phyloP scores from a whole-genome alignment of 2,888 invertebrate genomes.

The Adelognathus sp. region DNA sequence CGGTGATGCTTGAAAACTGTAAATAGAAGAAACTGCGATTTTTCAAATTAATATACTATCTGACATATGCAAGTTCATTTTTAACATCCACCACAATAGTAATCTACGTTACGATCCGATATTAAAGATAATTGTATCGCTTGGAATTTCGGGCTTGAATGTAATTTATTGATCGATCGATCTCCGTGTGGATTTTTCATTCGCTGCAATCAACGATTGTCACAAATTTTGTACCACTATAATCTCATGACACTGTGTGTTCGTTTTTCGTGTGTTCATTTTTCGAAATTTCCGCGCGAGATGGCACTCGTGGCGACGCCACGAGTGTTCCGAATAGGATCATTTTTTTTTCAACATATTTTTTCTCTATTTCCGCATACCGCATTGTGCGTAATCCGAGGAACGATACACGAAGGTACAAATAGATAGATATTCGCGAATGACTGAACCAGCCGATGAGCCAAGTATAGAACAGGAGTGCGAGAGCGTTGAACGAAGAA shows the following conservation, averaged over 20 bases:
- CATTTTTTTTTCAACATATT: conserved; percentile 33
- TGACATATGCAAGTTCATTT: background rate
- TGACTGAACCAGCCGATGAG: conserved; percentile 34
- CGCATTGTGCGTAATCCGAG: conserved; percentile 9
- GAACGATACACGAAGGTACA: conserved; percentile 46
- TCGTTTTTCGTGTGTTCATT: background rate
- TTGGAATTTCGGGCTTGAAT: conserved; percentile 10
- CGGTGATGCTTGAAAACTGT: conserved; percentile 42
- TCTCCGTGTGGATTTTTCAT: conserved; percentile 5
- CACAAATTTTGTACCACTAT: conserved; percentile 41
- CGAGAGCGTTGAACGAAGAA: too few relatives aligned
- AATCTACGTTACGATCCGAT: background rate
- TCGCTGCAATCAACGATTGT: conserved; percentile 7
- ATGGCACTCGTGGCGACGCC: conserved; percentile 8
- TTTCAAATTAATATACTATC: conserved; percentile 25
- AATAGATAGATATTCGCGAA: conserved; percentile 54
- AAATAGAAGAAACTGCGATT: conserved; percentile 46
- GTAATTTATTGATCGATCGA: background rate
- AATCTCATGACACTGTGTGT: conserved; percentile 18
- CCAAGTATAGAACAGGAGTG: conserved; percentile 43
- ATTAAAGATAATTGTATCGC: background rate
- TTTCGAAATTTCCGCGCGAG: background rate
- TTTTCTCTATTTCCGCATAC: conserved; percentile 29
- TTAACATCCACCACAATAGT: conserved; percentile 16
- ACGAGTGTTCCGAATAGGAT: conserved; percentile 19